A percentile compares a stretch with the other conserved stretches of the same genome.
Evolutionary conservation across 2,797 vertebrate species (phyloP).

Genomic region (Microctenopoma steveboyesi): DNA sequence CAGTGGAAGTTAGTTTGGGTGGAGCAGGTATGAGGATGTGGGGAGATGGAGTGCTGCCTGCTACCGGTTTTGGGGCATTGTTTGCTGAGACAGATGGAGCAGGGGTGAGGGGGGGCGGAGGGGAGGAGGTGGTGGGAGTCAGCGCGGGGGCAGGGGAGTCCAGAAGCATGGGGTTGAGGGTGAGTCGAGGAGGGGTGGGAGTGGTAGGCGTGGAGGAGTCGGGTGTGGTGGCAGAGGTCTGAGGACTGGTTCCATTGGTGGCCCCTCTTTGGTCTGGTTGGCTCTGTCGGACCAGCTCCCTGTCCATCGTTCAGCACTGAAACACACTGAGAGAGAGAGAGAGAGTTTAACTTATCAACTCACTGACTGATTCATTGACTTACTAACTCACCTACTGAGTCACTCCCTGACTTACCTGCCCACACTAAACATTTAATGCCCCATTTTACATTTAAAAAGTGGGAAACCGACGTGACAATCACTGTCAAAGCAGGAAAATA

Average conservation of each 20-base stretch:
- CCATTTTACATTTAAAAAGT: no score
- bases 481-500: no score
- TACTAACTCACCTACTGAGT: no score
- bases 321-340: conserved; percentile 26
- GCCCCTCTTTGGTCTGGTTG: conserved; percentile 60
- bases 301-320: conserved; percentile 68
- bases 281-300: conserved; percentile 57
- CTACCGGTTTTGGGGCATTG: conserved; percentile 45
- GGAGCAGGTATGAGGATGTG: conserved; percentile 66
- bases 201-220: conserved; percentile 46
- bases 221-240: conserved; percentile 5
- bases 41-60: conserved; percentile 33
- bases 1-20: conserved; percentile 68
- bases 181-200: conserved; percentile 72
- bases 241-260: conserved; percentile 50
- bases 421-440: no score
- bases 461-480: no score
- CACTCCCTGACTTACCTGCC: no score
- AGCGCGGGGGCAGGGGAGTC: conserved; percentile 52
- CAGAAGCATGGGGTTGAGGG: conserved; percentile 74
- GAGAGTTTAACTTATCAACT: background rate
- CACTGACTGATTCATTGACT: no score
- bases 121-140: conserved; percentile 69
- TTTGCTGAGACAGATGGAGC: conserved; percentile 56
- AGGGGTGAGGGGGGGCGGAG: conserved; percentile 73